These are phyloP conservation scores for Oncorhynchus mykiss DNA, from an alignment of 2,113 vertebrate genomes.

Conservation along the genomic window DNA sequence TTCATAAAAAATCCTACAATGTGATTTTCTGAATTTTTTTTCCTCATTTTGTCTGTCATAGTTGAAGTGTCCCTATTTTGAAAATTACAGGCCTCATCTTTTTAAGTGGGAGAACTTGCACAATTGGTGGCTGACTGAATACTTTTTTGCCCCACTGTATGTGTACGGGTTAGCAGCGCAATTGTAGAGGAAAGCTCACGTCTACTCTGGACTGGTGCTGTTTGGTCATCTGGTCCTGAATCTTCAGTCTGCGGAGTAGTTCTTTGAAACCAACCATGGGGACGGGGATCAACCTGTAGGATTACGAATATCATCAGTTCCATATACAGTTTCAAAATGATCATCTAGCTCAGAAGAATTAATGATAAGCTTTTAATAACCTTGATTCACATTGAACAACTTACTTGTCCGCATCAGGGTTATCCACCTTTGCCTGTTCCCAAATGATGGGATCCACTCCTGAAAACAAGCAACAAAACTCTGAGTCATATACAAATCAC, in stretches of 20 bases:
- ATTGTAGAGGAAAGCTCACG: conserved; percentile 69
- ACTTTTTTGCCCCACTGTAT: too few species aligned
- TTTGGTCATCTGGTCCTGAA: conserved; percentile 98
- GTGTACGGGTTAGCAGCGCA: too few species aligned
- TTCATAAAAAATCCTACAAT: too few species aligned
- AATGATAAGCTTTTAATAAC: neutral
- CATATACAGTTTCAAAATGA: too few species aligned
- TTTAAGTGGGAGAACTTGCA: too few species aligned
- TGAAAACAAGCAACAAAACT: conserved; percentile 40
- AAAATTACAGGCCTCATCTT: too few species aligned
- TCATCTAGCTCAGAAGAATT: too few species aligned
- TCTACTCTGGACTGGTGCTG: conserved; percentile 97
- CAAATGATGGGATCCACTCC: conserved; percentile 98
- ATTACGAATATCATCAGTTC: neutral
- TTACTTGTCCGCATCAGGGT: conserved; percentile 96
- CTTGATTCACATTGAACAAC: conserved; percentile 37
- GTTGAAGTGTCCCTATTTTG: too few species aligned
- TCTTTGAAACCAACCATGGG: conserved; percentile 98
- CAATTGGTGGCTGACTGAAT: too few species aligned
- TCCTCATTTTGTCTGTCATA: too few species aligned
- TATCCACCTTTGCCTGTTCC: conserved; percentile 98
- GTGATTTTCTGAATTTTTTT: too few species aligned
- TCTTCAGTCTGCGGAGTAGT: conserved; percentile 87
- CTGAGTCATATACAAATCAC: neutral
- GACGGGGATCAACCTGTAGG: conserved; percentile 88